Evolutionary conservation across 2,888 invertebrate species (phyloP).

Genomic region (Fragum whitleyi): DNA sequence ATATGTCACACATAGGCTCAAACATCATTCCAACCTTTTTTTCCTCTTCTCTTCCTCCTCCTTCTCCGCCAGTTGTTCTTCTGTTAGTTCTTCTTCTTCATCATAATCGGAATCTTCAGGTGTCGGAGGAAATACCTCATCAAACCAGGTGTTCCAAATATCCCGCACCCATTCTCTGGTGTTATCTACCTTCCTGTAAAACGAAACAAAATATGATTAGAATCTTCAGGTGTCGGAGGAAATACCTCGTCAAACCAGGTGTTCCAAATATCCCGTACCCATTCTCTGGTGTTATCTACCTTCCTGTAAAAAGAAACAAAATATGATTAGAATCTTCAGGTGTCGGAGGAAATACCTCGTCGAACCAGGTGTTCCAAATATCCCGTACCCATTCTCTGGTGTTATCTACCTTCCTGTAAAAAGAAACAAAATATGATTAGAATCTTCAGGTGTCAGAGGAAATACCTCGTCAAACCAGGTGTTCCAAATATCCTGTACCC

Average conservation of each 20-base stretch:
- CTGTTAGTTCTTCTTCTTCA: slow-evolving; percentile 69
- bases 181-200: slow-evolving; percentile 67
- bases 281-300: slow-evolving; percentile 79
- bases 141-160: slow-evolving; percentile 85
- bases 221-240: slow-evolving; percentile 81
- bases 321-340: slow-evolving; percentile 77
- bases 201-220: slow-evolving; percentile 67
- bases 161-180: slow-evolving; percentile 83
- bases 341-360: slow-evolving; percentile 83
- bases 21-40: slow-evolving; percentile 62
- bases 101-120: slow-evolving; percentile 77
- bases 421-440: slow-evolving; percentile 68
- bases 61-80: slow-evolving; percentile 53
- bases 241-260: slow-evolving; percentile 84
- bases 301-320: slow-evolving; percentile 54
- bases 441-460: slow-evolving; percentile 81
- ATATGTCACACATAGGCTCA: too few relatives aligned
- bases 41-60: slow-evolving; percentile 67
- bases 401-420: slow-evolving; percentile 67
- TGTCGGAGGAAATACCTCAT: slow-evolving; percentile 83
- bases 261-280: slow-evolving; percentile 84
- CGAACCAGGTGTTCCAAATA: slow-evolving; percentile 85
- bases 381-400: slow-evolving; percentile 83
- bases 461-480: slow-evolving; percentile 84
- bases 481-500: slow-evolving; percentile 84